Evolutionary conservation across 2,888 invertebrate genomes (phyloP).

Genomic region (Cryptocheilus praepositus): DNA sequence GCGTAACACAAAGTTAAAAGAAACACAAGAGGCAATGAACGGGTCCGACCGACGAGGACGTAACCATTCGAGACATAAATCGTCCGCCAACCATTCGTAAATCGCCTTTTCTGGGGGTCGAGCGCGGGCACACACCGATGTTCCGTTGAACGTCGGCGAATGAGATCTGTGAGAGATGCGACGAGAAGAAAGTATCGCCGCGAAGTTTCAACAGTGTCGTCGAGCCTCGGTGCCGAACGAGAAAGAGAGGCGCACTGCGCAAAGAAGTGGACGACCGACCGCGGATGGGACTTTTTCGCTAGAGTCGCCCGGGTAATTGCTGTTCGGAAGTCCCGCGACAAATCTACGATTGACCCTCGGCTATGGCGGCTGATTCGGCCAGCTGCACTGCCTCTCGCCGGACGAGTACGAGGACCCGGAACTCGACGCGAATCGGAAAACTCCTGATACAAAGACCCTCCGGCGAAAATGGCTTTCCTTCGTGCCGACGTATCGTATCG

Average conservation of each 20-base stretch:
- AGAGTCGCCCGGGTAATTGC: conserved; percentile 66
- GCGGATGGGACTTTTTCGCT: conserved; percentile 33
- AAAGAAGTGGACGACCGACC: neutral
- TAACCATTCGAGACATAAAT: conserved; percentile 2
- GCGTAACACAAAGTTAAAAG: too few relatives aligned
- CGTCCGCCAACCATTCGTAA: neutral
- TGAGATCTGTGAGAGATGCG: neutral
- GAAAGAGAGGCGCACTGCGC: conserved; percentile 1
- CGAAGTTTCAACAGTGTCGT: too few relatives aligned
- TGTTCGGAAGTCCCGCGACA: conserved; percentile 66
- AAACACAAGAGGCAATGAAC: too few relatives aligned
- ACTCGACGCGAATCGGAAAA: neutral
- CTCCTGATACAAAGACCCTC: too few relatives aligned
- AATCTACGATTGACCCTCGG: conserved; percentile 62
- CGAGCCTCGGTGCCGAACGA: neutral
- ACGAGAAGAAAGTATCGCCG: too few relatives aligned
- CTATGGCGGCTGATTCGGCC: conserved; percentile 25
- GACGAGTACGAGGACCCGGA: conserved; percentile 1
- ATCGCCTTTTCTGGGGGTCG: conserved; percentile 36
- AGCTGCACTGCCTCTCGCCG: conserved; percentile 27
- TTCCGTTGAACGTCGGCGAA: conserved; percentile 14
- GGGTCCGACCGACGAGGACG: too few relatives aligned
- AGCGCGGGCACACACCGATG: conserved; percentile 16
- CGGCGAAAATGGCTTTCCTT: too few relatives aligned
- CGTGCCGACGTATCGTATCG: too few relatives aligned